These are phyloP conservation scores for Eutolmus rufibarbis DNA, from an alignment of 2,888 invertebrate species.

Conservation along the genomic window DNA sequence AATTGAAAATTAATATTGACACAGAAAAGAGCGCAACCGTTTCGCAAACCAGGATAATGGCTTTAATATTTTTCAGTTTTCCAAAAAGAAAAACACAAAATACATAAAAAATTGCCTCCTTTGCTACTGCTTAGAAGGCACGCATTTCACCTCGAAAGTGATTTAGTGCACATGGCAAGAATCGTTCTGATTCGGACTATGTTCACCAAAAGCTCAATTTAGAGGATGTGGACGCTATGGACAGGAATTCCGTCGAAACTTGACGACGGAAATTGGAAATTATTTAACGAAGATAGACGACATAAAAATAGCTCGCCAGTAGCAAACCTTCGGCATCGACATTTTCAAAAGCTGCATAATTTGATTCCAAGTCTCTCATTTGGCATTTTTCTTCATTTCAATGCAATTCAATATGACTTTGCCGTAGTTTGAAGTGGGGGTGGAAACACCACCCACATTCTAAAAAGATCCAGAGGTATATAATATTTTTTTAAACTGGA, in stretches of 20 bases:
- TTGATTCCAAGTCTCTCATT: neutral
- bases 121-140: neutral
- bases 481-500: neutral
- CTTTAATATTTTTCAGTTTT: neutral
- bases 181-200: neutral
- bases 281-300: neutral
- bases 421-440: neutral
- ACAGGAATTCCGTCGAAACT: neutral
- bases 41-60: neutral
- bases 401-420: neutral
- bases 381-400: neutral
- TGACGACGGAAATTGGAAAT: neutral
- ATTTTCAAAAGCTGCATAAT: neutral
- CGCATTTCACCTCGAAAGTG: neutral
- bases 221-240: neutral
- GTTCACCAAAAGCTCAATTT: neutral
- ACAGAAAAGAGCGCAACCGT: neutral
- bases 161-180: neutral
- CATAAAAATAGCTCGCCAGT: neutral
- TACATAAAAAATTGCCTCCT: neutral
- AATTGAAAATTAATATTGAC: neutral
- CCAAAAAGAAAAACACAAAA: neutral
- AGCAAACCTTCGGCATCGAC: neutral
- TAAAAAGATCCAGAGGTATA: neutral
- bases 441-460: neutral